These are phyloP conservation scores for Agelastica alni DNA, from an alignment of 2,888 invertebrate species.

Conservation along the genomic window DNA sequence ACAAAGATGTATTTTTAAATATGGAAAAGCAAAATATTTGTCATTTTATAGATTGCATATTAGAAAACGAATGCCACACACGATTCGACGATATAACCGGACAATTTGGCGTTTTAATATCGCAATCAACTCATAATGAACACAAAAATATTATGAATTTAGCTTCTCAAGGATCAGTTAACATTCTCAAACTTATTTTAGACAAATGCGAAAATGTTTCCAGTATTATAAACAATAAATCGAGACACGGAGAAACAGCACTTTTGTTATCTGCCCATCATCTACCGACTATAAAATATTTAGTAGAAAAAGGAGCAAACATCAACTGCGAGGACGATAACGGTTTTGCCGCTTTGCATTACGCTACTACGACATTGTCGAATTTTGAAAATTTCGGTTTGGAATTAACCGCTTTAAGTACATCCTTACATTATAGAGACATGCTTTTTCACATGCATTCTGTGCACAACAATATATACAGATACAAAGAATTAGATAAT, in stretches of 20 bases:
- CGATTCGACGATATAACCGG: not conserved
- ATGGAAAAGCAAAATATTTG: conserved; percentile 8
- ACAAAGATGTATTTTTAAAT: not conserved
- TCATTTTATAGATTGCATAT: conserved; percentile 8
- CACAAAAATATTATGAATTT: not conserved
- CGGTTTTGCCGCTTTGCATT: conserved; percentile 5
- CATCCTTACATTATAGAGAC: conserved; percentile 1
- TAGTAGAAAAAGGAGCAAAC: conserved; percentile 6
- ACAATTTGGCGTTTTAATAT: not conserved
- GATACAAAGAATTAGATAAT: not conserved
- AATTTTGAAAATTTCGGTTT: conserved; percentile 1
- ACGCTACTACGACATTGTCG: conserved; percentile 3
- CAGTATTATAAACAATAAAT: not conserved
- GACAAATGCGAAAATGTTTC: not conserved
- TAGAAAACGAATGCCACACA: not conserved
- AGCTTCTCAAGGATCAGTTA: conserved; percentile 8
- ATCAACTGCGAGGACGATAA: not conserved
- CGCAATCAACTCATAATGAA: not conserved
- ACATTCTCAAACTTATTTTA: conserved; percentile 1
- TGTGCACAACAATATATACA: conserved; percentile 1
- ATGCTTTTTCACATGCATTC: conserved; percentile 5
- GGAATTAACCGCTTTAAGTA: not conserved
- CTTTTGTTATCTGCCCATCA: conserved; percentile 5
- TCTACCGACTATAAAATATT: conserved; percentile 2
- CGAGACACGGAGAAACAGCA: not conserved